Percentiles rank a stretch among this genome's conserved stretches.
phyloP scores from a whole-genome alignment of 1,140 invertebrate genomes.

The Vanessa tameamea region DNA sequence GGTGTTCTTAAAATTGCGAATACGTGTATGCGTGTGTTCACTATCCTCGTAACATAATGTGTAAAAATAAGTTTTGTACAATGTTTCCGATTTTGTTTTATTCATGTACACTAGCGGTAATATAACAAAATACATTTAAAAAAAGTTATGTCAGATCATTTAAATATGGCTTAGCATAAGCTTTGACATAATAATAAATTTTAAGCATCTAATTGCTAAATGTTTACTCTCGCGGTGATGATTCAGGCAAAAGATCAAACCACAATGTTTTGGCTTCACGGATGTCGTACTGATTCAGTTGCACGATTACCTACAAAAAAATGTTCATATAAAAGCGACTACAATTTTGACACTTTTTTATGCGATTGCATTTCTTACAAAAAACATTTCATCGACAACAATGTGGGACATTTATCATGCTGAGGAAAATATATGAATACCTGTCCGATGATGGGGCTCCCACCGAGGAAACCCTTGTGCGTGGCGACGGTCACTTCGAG shows the following conservation, averaged over 20 bases:
- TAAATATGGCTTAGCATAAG: conserved; percentile 21
- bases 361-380: too few relatives aligned
- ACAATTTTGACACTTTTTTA: too few relatives aligned
- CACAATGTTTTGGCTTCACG: conserved; percentile 84
- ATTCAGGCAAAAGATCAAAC: conserved; percentile 86
- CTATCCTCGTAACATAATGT: too few relatives aligned
- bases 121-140: neutral
- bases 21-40: too few relatives aligned
- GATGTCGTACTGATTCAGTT: conserved; percentile 85
- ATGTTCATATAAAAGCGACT: neutral
- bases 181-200: conserved; percentile 3
- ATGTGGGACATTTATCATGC: neutral
- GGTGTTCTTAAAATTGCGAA: too few relatives aligned
- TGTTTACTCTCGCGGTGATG: conserved; percentile 60
- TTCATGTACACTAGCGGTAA: neutral
- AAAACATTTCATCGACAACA: too few relatives aligned
- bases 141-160: conserved; percentile 15
- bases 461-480: conserved; percentile 89
- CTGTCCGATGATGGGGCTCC: conserved; percentile 91
- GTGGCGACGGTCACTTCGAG: conserved; percentile 91
- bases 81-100: neutral
- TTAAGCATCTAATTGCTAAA: neutral
- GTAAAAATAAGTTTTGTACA: too few relatives aligned
- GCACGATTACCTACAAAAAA: conserved; percentile 83
- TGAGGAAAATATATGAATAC: conserved; percentile 59